Conservation (phyloP, 1,140 invertebrate genomes). For the Eumeta japonica region DNA sequence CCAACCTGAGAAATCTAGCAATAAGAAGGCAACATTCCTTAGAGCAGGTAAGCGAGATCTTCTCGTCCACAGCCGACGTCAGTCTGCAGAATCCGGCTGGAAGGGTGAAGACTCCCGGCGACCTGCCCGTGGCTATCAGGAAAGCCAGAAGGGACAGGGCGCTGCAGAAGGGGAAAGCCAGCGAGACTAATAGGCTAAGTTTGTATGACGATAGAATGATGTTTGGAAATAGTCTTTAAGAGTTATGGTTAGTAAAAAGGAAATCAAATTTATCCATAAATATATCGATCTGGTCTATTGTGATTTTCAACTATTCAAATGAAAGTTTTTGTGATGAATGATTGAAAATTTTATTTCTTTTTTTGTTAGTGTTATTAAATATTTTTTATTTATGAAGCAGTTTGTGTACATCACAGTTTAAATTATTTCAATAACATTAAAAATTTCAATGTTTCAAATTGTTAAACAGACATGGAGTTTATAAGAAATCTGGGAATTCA, state of each 20-base stretch:
- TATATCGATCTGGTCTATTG: too few relatives aligned
- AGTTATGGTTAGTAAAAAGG: too few relatives aligned
- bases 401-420: neutral
- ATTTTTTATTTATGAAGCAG: too few relatives aligned
- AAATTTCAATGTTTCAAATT: too few relatives aligned
- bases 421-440: neutral
- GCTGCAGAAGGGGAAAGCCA: conserved; percentile 39
- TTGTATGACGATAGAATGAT: conserved; percentile 87
- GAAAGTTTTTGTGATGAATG: conserved; percentile 4
- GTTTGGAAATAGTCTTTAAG: conserved; percentile 57
- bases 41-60: conserved; percentile 69
- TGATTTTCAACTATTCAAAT: neutral
- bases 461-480: too few relatives aligned
- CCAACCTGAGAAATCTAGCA: conserved; percentile 30
- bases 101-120: conserved; percentile 79
- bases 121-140: conserved; percentile 73
- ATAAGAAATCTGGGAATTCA: too few relatives aligned
- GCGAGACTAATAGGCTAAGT: conserved; percentile 66
- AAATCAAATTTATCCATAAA: too few relatives aligned
- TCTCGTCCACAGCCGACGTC: conserved; percentile 60
- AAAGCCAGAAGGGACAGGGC: conserved; percentile 61
- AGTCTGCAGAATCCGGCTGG: conserved; percentile 70
- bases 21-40: conserved; percentile 62
- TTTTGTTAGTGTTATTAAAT: too few relatives aligned
- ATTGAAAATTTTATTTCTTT: conserved; percentile 2